Conservation (phyloP, 2,113 vertebrate genomes). For the Morone chrysops region DNA sequence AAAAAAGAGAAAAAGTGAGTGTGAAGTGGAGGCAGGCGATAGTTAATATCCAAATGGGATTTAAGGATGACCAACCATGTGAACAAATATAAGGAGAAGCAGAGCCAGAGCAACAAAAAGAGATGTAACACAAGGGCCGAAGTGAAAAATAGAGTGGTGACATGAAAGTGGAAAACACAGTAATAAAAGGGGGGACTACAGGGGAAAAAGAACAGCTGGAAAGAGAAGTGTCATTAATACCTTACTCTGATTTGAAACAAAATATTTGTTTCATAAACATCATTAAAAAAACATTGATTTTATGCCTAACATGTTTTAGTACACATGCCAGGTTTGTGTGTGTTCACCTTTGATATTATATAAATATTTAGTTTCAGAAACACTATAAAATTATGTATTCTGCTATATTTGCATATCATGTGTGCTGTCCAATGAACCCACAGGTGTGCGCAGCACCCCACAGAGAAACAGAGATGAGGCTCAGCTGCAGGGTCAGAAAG, state of each 20-base stretch:
- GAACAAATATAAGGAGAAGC: background rate
- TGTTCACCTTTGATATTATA: constrained; percentile 15
- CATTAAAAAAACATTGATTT: background rate
- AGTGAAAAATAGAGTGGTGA: background rate
- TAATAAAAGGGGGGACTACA: background rate
- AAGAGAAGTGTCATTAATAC: background rate
- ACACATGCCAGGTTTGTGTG: background rate
- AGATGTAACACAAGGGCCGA: background rate
- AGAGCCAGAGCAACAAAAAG: background rate
- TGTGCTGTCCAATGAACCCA: constrained; percentile 45
- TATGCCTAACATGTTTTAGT: background rate
- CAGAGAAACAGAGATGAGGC: constrained; percentile 59
- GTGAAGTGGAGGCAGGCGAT: constrained; percentile 25
- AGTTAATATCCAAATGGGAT: constrained; percentile 19
- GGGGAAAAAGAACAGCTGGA: background rate
- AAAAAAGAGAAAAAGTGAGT: constrained; percentile 8
- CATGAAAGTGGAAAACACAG: background rate
- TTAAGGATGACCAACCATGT: constrained; percentile 19
- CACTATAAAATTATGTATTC: constrained; percentile 29
- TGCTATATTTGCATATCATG: constrained; percentile 38
- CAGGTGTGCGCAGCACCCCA: constrained; percentile 62
- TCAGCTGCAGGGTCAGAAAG: constrained; percentile 75
- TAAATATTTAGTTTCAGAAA: constrained; percentile 26
- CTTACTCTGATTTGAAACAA: background rate
- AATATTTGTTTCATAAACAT: background rate